Percentiles rank a stretch among this genome's conserved stretches.
Evolutionary conservation across 2,113 vertebrate genomes (phyloP).

Genomic region (Laticauda colubrina): DNA sequence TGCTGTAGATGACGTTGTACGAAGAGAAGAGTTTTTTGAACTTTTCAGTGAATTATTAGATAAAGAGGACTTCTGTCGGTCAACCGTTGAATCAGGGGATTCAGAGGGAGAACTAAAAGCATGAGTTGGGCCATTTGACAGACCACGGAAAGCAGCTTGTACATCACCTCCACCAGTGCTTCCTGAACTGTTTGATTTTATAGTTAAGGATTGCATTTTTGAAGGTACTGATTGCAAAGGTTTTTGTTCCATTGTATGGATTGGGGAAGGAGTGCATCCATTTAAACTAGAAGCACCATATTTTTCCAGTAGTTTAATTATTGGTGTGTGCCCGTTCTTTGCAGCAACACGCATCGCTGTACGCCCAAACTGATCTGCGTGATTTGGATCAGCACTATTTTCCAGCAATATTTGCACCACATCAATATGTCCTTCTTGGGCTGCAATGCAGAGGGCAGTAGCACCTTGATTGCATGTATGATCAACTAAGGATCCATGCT

Average conservation of each 20-base stretch:
- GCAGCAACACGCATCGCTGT: slow-evolving; percentile 97
- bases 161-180: slow-evolving; percentile 88
- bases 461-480: slow-evolving; percentile 97
- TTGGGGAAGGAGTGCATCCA: slow-evolving; percentile 90
- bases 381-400: slow-evolving; percentile 92
- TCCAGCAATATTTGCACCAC: slow-evolving; percentile 91
- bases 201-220: slow-evolving; percentile 90
- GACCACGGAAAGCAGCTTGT: slow-evolving; percentile 80
- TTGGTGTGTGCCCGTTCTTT: slow-evolving; percentile 90
- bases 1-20: slow-evolving; percentile 92
- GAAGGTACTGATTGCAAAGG: slow-evolving; percentile 78
- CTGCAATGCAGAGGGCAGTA: slow-evolving; percentile 94
- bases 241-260: slow-evolving; percentile 94
- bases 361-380: slow-evolving; percentile 95
- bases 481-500: slow-evolving; percentile 86
- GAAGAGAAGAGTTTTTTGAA: slow-evolving; percentile 93
- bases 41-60: slow-evolving; percentile 97
- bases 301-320: slow-evolving; percentile 92
- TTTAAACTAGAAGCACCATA: slow-evolving; percentile 89
- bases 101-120: slow-evolving; percentile 96
- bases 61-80: slow-evolving; percentile 91
- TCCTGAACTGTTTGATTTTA: slow-evolving; percentile 94
- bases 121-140: slow-evolving; percentile 87
- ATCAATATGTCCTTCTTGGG: slow-evolving; percentile 96
- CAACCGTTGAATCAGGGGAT: slow-evolving; percentile 93